phyloP scores from a whole-genome alignment of 2,888 invertebrate species.

The Junonia oenone region DNA sequence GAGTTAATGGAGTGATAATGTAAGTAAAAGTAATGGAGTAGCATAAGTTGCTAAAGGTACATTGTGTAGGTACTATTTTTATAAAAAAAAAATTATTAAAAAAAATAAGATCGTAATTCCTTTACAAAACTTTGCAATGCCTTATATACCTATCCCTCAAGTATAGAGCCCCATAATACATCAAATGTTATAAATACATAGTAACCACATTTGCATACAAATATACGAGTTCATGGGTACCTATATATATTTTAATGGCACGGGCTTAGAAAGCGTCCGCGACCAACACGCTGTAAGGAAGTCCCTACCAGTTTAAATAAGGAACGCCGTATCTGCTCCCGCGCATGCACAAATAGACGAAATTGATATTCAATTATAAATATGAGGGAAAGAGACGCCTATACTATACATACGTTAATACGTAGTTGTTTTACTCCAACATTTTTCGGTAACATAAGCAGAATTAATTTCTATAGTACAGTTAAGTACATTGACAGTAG shows the following conservation, averaged over 20 bases:
- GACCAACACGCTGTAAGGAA: constrained; percentile 38
- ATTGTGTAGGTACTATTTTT: no score
- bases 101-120: neutral
- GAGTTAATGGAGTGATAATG: neutral
- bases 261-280: constrained; percentile 14
- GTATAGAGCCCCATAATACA: neutral
- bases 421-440: constrained; percentile 6
- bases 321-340: constrained; percentile 28
- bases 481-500: constrained; percentile 47
- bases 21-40: no score
- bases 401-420: no score
- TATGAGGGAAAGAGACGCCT: constrained; percentile 11
- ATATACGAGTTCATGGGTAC: neutral
- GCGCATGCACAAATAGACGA: constrained; percentile 51
- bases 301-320: constrained; percentile 30
- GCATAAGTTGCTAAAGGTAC: no score
- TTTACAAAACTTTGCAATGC: neutral
- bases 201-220: neutral
- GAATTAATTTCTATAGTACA: constrained; percentile 35
- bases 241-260: neutral
- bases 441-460: constrained; percentile 12
- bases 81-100: no score
- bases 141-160: neutral
- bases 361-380: constrained; percentile 24
- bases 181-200: neutral